phyloP scores from a whole-genome alignment of 2,113 vertebrate genomes.

The Dromas ardeola region DNA sequence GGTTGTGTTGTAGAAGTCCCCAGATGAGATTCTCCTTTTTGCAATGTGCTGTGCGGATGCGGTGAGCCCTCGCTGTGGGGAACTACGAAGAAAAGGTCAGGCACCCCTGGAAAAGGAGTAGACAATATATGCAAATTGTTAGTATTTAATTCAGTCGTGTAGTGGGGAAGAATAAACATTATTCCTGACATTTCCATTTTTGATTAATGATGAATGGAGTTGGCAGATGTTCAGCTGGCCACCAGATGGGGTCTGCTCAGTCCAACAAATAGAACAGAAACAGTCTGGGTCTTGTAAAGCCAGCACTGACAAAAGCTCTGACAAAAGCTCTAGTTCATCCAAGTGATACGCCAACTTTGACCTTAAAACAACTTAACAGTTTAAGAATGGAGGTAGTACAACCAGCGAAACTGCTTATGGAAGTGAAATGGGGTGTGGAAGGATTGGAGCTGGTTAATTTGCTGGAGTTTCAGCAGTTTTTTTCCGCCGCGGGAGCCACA shows the following conservation, averaged over 20 bases:
- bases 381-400: neutral
- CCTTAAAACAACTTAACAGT: neutral
- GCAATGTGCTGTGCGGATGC: neutral
- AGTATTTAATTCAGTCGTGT: constrained; percentile 33
- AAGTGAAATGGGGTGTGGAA: neutral
- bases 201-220: constrained; percentile 33
- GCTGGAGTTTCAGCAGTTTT: neutral
- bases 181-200: constrained; percentile 54
- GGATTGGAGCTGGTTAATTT: neutral
- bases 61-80: neutral
- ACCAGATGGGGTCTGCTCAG: constrained; percentile 17
- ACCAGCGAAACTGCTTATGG: neutral
- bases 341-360: neutral
- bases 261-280: constrained; percentile 1
- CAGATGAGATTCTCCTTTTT: neutral
- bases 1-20: neutral
- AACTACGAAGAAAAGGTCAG: neutral
- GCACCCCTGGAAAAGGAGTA: neutral
- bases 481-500: neutral
- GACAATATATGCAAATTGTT: constrained; percentile 30
- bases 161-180: constrained; percentile 28
- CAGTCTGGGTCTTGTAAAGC: neutral
- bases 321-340: neutral
- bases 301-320: neutral
- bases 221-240: constrained; percentile 46